Evolutionary conservation across 2,797 vertebrate species (phyloP).

Genomic region (Microchirus variegatus): DNA sequence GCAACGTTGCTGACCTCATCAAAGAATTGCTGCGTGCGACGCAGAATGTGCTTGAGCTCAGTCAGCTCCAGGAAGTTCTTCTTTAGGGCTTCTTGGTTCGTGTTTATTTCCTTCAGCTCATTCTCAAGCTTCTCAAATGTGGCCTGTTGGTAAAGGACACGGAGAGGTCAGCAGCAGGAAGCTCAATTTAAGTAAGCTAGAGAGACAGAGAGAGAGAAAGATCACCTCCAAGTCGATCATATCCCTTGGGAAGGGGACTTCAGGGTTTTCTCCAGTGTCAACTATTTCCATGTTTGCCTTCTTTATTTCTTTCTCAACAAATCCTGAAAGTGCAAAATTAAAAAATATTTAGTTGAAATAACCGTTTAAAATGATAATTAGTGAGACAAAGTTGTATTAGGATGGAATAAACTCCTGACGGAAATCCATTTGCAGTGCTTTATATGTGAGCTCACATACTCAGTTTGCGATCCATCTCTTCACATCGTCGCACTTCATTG

Average conservation of each 20-base stretch:
- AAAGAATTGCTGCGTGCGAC: slow-evolving; percentile 98
- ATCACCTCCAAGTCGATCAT: slow-evolving; percentile 98
- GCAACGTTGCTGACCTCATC: slow-evolving; percentile 89
- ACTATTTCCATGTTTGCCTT: slow-evolving; percentile 91
- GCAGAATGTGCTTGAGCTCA: slow-evolving; percentile 96
- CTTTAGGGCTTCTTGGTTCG: slow-evolving; percentile 97
- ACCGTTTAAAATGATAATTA: background rate
- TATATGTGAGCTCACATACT: slow-evolving; percentile 77
- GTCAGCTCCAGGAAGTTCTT: slow-evolving; percentile 97
- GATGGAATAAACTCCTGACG: too few relatives aligned
- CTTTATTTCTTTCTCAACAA: slow-evolving; percentile 98
- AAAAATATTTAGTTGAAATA: background rate
- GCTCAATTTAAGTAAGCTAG: background rate
- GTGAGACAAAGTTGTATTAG: background rate
- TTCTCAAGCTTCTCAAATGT: slow-evolving; percentile 99
- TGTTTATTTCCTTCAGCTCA: slow-evolving; percentile 98
- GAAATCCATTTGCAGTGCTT: too few relatives aligned
- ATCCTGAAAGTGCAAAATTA: slow-evolving; percentile 79
- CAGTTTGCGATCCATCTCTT: slow-evolving; percentile 98
- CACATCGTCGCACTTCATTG: slow-evolving; percentile 95
- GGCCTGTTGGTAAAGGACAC: slow-evolving; percentile 78
- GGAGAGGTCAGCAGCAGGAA: background rate
- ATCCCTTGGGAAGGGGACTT: slow-evolving; percentile 96
- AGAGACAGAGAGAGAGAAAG: background rate
- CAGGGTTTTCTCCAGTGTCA: slow-evolving; percentile 97